phyloP scores from a whole-genome alignment of 2,113 vertebrate species.

The Amazona vittata region DNA sequence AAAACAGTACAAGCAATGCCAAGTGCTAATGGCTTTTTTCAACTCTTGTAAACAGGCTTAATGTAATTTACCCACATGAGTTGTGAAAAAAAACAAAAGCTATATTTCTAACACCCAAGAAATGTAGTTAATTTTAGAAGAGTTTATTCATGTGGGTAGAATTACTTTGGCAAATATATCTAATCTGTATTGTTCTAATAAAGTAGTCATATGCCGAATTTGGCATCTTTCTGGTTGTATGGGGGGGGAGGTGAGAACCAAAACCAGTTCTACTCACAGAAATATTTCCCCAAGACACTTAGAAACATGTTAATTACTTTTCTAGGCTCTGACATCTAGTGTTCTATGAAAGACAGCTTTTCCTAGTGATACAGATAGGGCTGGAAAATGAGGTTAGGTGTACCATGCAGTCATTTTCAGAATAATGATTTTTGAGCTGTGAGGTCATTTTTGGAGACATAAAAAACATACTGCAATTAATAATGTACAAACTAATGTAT shows the following conservation, averaged over 20 bases:
- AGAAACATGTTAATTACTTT: background rate
- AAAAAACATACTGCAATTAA: background rate
- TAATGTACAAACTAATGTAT: background rate
- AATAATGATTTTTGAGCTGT: background rate
- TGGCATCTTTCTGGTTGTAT: background rate
- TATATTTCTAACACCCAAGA: background rate
- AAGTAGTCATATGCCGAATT: background rate
- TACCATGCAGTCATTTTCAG: background rate
- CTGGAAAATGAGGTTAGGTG: background rate
- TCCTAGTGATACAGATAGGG: background rate
- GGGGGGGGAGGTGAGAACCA: fast-evolving
- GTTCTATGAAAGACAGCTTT: background rate
- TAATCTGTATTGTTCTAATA: background rate
- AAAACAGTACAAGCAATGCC: background rate
- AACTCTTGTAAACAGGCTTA: background rate
- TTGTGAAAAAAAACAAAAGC: background rate
- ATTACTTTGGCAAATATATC: background rate
- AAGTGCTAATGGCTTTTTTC: background rate
- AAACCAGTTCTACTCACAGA: background rate
- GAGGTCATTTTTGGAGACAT: background rate
- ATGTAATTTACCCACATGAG: background rate
- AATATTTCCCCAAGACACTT: background rate
- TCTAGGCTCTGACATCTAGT: background rate
- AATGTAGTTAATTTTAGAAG: background rate
- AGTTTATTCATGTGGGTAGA: background rate